These are phyloP conservation scores for Chirona hameri DNA, from an alignment of 2,888 invertebrate species.

Conservation along the genomic window DNA sequence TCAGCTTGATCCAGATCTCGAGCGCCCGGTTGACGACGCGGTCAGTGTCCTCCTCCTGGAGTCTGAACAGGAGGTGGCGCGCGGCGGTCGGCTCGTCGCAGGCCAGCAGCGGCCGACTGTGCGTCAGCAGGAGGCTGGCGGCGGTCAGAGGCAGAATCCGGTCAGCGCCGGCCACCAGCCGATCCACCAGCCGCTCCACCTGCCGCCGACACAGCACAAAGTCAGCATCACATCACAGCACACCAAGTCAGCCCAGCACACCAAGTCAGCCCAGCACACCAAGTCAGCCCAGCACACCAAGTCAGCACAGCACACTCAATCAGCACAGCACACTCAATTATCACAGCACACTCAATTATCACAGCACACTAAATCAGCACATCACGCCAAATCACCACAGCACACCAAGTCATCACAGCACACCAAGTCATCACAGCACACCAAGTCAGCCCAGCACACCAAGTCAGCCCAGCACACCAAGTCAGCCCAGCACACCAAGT, in stretches of 20 bases:
- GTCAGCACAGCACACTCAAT: too few relatives aligned
- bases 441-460: too few relatives aligned
- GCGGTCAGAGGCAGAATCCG: slow-evolving; percentile 6
- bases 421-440: too few relatives aligned
- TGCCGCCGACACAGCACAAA: neutral
- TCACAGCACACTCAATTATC: too few relatives aligned
- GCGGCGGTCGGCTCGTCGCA: neutral
- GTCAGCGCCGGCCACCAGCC: slow-evolving; percentile 6
- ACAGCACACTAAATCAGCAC: too few relatives aligned
- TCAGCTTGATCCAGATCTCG: neutral
- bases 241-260: neutral
- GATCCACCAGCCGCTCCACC: slow-evolving; percentile 24
- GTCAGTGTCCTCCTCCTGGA: slow-evolving; percentile 3
- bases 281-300: too few relatives aligned
- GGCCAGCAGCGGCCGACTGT: neutral
- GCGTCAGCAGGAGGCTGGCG: neutral
- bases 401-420: too few relatives aligned
- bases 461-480: too few relatives aligned
- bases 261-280: too few relatives aligned
- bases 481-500: too few relatives aligned
- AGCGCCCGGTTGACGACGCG: neutral
- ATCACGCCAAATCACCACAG: too few relatives aligned
- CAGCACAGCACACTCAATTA: too few relatives aligned
- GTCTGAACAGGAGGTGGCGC: neutral
- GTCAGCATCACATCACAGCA: neutral